Base-by-base conservation (phyloP, 2,888 invertebrate genomes). In the Oligia strigilis region DNA sequence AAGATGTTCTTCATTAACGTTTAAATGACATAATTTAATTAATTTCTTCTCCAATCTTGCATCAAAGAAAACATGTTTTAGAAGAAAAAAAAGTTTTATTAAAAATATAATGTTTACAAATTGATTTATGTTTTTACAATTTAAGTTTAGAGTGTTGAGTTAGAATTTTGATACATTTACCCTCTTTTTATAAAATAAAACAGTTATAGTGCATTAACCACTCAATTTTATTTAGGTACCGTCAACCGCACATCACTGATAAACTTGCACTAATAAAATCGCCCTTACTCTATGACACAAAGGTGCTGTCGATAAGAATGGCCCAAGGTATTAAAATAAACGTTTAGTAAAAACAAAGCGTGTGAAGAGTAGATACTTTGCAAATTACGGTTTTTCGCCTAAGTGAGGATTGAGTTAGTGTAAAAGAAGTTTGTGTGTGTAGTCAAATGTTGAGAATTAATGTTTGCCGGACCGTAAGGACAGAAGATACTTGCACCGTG, bases 1-100 rank as follows among this genome's bases (percentile, higher is more conserved):
- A 72, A 79, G 69, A 73, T 75, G 66, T 58, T 80, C 66, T 80
- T 89, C 78, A 81, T 84, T 83, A 89, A 58, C 69, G 74, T 82
- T 82, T 75, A 9, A 83, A 80, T 65, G 46, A 72, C 67, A 29
- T 89, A 77, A 87, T 83, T 81, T 36, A 58, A 87, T 85, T 72
- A 67, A 75, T 72, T 36, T 72, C 19, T 55, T 55, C 46, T 49
- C 8, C 11, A 23, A 73, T 69, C 62, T 46, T 5, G 19, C 52
- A 43, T 82, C 71, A 81, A 81, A 77, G 75, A 67, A 81, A 78
- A 75, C 65, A 73, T 52, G 2, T 36, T 64, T 72, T 64, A n/a
- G 9, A 66, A 13, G 6, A 58, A 72, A 9, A 19, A 36, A 77
- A 67, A 19, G 9, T 23, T 49, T 82, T 72, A 71, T 60, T 77